phyloP scores from a whole-genome alignment of 2,797 vertebrate species.

The Hemibagrus guttatus region DNA sequence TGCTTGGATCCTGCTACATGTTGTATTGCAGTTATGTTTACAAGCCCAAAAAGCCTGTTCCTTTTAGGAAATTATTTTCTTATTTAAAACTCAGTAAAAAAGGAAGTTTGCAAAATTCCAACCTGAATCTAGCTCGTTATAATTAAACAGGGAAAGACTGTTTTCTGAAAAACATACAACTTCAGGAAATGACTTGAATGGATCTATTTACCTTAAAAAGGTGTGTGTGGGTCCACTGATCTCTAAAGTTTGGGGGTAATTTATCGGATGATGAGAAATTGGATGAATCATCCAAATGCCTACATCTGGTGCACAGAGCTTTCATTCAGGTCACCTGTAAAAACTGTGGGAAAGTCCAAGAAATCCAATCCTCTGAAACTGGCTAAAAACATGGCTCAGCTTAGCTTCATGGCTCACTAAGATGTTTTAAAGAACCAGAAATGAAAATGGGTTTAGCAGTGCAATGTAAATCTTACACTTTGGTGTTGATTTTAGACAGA shows the following conservation, averaged over 20 bases:
- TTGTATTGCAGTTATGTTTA: neutral
- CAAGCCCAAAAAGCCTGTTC: neutral
- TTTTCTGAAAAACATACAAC: too few species aligned
- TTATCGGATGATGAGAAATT: constrained; percentile 10
- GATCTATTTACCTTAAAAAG: constrained; percentile 3
- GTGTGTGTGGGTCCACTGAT: neutral
- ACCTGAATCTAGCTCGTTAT: neutral
- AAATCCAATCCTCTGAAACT: neutral
- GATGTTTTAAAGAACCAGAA: neutral
- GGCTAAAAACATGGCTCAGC: neutral
- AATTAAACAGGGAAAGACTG: neutral
- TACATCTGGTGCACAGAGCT: constrained; percentile 24
- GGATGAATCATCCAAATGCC: neutral
- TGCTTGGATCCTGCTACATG: neutral
- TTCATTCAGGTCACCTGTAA: neutral
- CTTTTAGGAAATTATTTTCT: neutral
- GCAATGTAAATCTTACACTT: neutral
- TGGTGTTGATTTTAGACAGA: neutral
- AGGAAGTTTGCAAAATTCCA: neutral
- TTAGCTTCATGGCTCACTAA: neutral
- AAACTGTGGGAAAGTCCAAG: constrained; percentile 5
- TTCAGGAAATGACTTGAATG: neutral
- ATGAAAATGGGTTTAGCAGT: neutral
- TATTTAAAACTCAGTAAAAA: neutral
- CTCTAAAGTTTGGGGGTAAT: neutral